Percentiles rank a stretch among this genome's conserved stretches.
Evolutionary conservation across 2,113 vertebrate genomes (phyloP).

Genomic region (Nanger granti): DNA sequence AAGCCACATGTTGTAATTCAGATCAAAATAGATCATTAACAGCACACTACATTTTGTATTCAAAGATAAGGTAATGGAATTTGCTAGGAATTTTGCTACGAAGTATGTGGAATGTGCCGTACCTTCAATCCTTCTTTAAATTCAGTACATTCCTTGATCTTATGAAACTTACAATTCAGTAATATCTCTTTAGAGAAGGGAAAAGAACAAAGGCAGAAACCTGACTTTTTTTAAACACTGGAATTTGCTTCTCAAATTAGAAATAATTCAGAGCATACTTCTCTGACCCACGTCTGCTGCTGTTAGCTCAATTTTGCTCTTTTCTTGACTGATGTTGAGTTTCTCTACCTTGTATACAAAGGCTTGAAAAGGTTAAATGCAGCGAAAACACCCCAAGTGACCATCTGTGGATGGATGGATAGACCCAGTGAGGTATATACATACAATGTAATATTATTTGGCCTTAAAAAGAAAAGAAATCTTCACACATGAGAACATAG

Average conservation of each 20-base stretch:
- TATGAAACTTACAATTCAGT: constrained; percentile 32
- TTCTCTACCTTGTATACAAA: background rate
- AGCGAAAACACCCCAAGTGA: background rate
- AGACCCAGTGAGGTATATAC: background rate
- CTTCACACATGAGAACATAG: no score
- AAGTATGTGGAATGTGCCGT: background rate
- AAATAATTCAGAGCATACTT: background rate
- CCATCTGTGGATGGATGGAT: background rate
- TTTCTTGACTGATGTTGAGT: background rate
- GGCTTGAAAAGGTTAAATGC: background rate
- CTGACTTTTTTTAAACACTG: background rate
- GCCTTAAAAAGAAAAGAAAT: background rate
- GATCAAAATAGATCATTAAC: constrained; percentile 10
- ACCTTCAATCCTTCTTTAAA: background rate
- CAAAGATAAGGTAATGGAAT: constrained; percentile 35
- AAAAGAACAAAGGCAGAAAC: constrained; percentile 35
- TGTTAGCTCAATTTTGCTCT: background rate
- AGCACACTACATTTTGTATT: background rate
- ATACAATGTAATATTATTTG: background rate
- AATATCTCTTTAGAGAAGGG: background rate
- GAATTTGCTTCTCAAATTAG: constrained; percentile 26
- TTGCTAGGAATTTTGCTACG: background rate
- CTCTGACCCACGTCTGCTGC: background rate
- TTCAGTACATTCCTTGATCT: background rate
- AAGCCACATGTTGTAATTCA: constrained; percentile 5